phyloP scores from a whole-genome alignment of 2,797 vertebrate genomes.

The Ctenopoma multispine region DNA sequence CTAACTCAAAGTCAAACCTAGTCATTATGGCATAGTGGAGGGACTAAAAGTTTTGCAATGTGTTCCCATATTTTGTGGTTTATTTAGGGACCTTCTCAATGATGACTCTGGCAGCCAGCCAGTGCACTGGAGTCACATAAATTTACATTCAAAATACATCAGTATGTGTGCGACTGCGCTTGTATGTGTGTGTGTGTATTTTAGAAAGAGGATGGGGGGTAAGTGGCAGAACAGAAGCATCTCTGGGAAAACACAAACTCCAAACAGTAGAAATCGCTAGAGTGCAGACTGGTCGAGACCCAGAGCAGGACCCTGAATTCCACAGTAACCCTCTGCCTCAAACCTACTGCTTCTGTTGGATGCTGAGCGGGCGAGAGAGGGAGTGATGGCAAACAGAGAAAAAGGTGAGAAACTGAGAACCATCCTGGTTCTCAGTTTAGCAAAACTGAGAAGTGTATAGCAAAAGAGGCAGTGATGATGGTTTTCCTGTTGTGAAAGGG shows the following conservation, averaged over 20 bases:
- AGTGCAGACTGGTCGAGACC: constrained; percentile 72
- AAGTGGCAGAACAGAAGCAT: constrained; percentile 64
- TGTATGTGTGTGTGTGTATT: constrained; percentile 45
- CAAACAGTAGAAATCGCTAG: constrained; percentile 77
- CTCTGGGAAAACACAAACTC: constrained; percentile 82
- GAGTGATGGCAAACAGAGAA: constrained; percentile 16
- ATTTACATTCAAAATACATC: constrained; percentile 56
- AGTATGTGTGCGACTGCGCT: constrained; percentile 18
- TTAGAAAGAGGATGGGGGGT: constrained; percentile 37
- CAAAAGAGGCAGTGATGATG: constrained; percentile 14
- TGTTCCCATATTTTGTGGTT: constrained; percentile 61
- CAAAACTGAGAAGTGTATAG: too few species aligned
- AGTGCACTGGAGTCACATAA: constrained; percentile 52
- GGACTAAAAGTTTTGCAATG: constrained; percentile 10
- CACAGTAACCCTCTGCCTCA: constrained; percentile 55
- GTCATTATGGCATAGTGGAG: not conserved
- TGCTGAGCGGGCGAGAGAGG: constrained; percentile 12
- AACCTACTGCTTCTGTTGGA: constrained; percentile 28
- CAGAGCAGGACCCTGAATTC: constrained; percentile 77
- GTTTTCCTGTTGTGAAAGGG: constrained; percentile 44
- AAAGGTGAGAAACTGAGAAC: constrained; percentile 29
- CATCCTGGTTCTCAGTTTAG: too few species aligned
- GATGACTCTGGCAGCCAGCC: constrained; percentile 72
- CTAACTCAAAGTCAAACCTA: not conserved
- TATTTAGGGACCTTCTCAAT: constrained; percentile 60